Evolutionary conservation across 2,888 invertebrate genomes (phyloP).

Genomic region (Heteromyza rotundicornis): DNA sequence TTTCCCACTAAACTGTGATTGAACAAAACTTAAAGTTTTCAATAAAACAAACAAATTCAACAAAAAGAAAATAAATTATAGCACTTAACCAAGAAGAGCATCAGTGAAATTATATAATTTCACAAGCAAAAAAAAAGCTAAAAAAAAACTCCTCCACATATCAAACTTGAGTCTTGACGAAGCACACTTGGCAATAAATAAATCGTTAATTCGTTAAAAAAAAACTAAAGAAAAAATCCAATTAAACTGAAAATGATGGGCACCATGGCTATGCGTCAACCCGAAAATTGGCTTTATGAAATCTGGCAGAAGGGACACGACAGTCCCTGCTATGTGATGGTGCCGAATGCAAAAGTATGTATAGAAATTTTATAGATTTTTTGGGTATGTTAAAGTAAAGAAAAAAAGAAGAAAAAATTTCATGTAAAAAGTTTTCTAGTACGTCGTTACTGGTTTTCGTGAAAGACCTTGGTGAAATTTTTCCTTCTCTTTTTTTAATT

Average conservation of each 20-base stretch:
- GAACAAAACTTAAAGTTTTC: conserved; percentile 8
- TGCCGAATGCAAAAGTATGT: conserved; percentile 72
- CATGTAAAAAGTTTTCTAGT: not conserved
- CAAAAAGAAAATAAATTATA: conserved; percentile 23
- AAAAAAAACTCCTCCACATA: conserved; percentile 9
- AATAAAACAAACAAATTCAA: conserved; percentile 19
- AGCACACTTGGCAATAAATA: conserved; percentile 3
- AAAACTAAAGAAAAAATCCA: conserved; percentile 19
- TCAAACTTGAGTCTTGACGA: conserved; percentile 20
- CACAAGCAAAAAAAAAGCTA: not conserved
- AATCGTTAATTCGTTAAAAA: too few species aligned
- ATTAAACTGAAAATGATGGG: conserved; percentile 53
- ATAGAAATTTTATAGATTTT: conserved; percentile 18
- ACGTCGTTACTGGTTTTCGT: not conserved
- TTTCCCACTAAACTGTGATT: too few species aligned
- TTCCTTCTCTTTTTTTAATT: not conserved
- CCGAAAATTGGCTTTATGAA: conserved; percentile 70
- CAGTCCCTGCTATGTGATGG: conserved; percentile 73
- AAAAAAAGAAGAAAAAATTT: not conserved
- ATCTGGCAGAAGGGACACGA: conserved; percentile 71
- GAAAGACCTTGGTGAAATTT: too few species aligned
- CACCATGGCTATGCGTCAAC: conserved; percentile 61
- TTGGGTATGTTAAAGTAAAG: too few species aligned
- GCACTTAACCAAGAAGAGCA: too few species aligned
- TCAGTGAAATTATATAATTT: conserved; percentile 22